Evolutionary conservation across 2,113 vertebrate species (phyloP).

Genomic region (Zeus faber): DNA sequence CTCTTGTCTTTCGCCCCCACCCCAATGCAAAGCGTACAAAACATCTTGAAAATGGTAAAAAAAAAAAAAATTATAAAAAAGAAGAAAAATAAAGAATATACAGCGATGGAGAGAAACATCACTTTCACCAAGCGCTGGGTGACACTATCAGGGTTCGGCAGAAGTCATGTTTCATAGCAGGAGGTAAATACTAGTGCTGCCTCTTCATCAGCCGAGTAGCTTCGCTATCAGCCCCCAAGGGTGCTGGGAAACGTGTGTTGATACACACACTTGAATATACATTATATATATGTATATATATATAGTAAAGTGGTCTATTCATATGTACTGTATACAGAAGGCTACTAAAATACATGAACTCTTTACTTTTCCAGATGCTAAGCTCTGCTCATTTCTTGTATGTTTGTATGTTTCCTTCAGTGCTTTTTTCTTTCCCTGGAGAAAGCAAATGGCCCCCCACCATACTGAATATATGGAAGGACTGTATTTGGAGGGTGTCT

Average conservation of each 20-base stretch:
- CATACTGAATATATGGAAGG: not conserved
- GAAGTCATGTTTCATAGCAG: conserved; percentile 64
- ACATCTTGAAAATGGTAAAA: not conserved
- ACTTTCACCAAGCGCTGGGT: conserved; percentile 46
- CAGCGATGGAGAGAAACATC: conserved; percentile 38
- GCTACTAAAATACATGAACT: too few relatives aligned
- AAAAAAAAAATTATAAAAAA: not conserved
- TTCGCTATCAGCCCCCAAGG: conserved; percentile 55
- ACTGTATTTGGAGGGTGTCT: too few relatives aligned
- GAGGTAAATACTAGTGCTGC: conserved; percentile 62
- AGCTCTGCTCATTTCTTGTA: too few relatives aligned
- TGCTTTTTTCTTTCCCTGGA: not conserved
- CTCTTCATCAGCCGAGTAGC: conserved; percentile 42
- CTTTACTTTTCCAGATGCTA: too few relatives aligned
- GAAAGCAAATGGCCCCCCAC: not conserved
- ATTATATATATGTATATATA: not conserved
- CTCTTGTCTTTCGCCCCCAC: not conserved
- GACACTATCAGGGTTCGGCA: conserved; percentile 59
- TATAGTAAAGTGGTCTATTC: not conserved
- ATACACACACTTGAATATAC: conserved; percentile 11
- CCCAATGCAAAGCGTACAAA: not conserved
- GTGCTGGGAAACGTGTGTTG: conserved; percentile 30
- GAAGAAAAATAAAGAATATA: conserved; percentile 30
- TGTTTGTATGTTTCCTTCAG: not conserved
- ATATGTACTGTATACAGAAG: too few relatives aligned